A percentile compares a stretch with the other conserved stretches of the same genome.
Evolutionary conservation across 2,888 invertebrate genomes (phyloP).

Genomic region (Eurois occulta): DNA sequence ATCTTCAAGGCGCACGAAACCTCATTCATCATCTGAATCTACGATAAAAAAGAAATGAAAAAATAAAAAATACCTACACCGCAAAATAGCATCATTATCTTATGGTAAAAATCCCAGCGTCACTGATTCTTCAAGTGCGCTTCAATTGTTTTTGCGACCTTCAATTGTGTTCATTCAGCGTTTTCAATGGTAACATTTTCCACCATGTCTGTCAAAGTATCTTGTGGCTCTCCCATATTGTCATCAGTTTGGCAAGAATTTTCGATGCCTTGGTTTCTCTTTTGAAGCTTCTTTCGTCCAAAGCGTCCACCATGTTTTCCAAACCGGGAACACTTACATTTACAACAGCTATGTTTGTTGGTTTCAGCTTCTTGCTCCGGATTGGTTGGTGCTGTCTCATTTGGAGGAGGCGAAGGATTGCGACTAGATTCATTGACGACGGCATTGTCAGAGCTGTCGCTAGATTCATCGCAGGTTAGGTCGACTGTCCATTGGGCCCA

Average conservation of each 20-base stretch:
- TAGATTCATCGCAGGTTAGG: slow-evolving; percentile 55
- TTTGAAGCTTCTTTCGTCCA: slow-evolving; percentile 37
- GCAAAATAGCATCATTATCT: slow-evolving; percentile 35
- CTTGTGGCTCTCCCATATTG: slow-evolving; percentile 55
- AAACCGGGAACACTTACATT: slow-evolving; percentile 44
- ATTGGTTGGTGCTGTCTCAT: slow-evolving; percentile 18
- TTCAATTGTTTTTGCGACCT: slow-evolving; percentile 36
- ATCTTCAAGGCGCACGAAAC: slow-evolving; percentile 40
- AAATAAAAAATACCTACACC: slow-evolving; percentile 51
- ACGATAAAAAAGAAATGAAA: slow-evolving; percentile 20
- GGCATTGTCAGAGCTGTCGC: slow-evolving; percentile 36
- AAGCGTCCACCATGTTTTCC: slow-evolving; percentile 47
- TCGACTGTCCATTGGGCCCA: slow-evolving; percentile 59
- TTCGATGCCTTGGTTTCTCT: slow-evolving; percentile 39
- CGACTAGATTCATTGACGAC: slow-evolving; percentile 33
- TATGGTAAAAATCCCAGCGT: not conserved
- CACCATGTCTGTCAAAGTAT: slow-evolving; percentile 65
- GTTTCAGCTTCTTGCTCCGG: slow-evolving; percentile 21
- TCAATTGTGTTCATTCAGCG: slow-evolving; percentile 43
- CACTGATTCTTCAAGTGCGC: slow-evolving; percentile 23
- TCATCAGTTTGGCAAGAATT: slow-evolving; percentile 54
- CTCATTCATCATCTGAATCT: slow-evolving; percentile 31
- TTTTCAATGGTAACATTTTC: slow-evolving; percentile 66
- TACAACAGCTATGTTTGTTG: slow-evolving; percentile 21
- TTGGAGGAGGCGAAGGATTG: slow-evolving; percentile 51